Conservation (phyloP, 2,888 invertebrate genomes). For the Cosmia trapezina region DNA sequence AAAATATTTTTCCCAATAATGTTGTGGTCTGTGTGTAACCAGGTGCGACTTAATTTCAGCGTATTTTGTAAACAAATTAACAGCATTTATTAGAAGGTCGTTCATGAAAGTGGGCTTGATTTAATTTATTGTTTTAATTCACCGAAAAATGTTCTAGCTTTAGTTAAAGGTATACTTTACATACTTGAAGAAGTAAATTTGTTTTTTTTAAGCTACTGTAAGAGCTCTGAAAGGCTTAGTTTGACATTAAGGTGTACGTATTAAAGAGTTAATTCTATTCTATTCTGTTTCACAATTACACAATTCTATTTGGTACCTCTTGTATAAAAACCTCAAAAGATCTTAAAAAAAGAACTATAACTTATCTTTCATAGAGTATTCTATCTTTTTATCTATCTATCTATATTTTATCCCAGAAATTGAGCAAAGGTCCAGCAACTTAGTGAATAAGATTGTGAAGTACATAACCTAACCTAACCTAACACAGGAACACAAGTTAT, state of each 20-base stretch:
- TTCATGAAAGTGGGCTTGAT: conserved; percentile 25
- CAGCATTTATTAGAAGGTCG: conserved; percentile 1
- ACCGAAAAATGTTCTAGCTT: background rate
- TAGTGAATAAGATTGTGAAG: background rate
- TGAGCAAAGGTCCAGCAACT: background rate
- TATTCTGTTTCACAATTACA: background rate
- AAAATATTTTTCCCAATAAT: conserved; percentile 4
- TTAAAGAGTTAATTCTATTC: too few species aligned
- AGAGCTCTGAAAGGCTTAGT: background rate
- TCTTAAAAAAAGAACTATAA: too few species aligned
- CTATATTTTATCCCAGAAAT: too few species aligned
- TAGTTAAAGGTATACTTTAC: background rate
- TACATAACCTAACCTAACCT: background rate
- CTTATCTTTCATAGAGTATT: too few species aligned
- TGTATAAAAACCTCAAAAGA: too few species aligned
- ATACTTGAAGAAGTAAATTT: background rate
- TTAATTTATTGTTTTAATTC: conserved; percentile 24
- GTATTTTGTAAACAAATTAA: conserved; percentile 28
- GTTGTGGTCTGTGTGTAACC: conserved; percentile 4
- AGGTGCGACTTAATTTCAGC: background rate
- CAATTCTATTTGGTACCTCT: background rate
- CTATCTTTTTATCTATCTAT: too few species aligned
- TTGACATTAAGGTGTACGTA: too few species aligned
- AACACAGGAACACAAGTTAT: conserved; percentile 1
- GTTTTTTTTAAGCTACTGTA: background rate